Evolutionary conservation across 2,113 vertebrate species (phyloP).

Genomic region (Physeter macrocephalus): DNA sequence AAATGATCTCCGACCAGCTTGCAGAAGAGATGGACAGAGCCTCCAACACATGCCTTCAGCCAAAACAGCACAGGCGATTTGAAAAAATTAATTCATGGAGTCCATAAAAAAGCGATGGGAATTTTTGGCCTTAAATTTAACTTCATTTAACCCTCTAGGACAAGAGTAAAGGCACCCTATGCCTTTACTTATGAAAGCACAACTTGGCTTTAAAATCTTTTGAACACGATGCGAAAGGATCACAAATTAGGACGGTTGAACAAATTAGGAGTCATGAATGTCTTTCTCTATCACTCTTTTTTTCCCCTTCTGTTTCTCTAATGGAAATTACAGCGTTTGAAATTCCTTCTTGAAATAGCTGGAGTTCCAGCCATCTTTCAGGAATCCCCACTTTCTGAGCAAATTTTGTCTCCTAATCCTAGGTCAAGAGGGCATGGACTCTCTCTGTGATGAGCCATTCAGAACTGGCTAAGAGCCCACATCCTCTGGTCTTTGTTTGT

Average conservation of each 20-base stretch:
- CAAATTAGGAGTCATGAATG: background rate
- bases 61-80: background rate
- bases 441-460: background rate
- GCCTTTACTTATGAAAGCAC: background rate
- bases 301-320: background rate
- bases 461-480: background rate
- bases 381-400: background rate
- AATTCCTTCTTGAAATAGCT: background rate
- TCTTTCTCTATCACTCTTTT: background rate
- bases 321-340: background rate
- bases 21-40: background rate
- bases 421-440: background rate
- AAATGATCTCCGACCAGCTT: background rate
- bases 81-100: background rate
- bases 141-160: background rate
- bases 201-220: background rate
- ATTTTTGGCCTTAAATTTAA: background rate
- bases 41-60: background rate
- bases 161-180: background rate
- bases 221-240: background rate
- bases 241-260: background rate
- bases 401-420: background rate
- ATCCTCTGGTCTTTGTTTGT: background rate
- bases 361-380: background rate
- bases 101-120: background rate